Conservation (phyloP, 1,140 invertebrate species). For the Eupristina koningsbergeri region DNA sequence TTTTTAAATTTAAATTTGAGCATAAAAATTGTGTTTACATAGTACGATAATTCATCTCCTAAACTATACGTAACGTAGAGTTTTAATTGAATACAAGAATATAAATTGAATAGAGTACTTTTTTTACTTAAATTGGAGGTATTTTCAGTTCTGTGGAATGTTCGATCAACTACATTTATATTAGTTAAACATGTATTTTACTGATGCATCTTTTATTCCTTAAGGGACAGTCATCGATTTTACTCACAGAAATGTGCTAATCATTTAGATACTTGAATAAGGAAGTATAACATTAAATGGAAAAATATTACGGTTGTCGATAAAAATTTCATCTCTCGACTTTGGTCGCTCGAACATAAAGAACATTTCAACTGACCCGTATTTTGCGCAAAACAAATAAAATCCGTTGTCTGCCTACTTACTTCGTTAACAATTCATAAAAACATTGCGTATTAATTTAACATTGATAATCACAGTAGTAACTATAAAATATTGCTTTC, state of each 20-base stretch:
- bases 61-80: background rate
- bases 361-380: background rate
- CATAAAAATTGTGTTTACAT: conserved; percentile 1
- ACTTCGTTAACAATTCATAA: conserved; percentile 2
- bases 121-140: conserved; percentile 8
- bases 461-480: background rate
- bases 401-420: background rate
- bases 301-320: background rate
- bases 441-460: conserved; percentile 15
- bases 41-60: background rate
- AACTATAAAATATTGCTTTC: conserved; percentile 15
- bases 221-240: conserved; percentile 1
- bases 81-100: background rate
- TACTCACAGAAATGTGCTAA: background rate
- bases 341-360: conserved; percentile 1
- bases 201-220: background rate
- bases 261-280: background rate
- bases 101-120: background rate
- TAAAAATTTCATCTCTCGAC: background rate
- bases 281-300: background rate
- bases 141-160: conserved; percentile 39
- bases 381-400: background rate
- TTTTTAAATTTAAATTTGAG: conserved; percentile 13
- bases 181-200: background rate
- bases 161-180: background rate